Conservation (phyloP, 2,888 invertebrate species). For the Pomacea canaliculata region DNA sequence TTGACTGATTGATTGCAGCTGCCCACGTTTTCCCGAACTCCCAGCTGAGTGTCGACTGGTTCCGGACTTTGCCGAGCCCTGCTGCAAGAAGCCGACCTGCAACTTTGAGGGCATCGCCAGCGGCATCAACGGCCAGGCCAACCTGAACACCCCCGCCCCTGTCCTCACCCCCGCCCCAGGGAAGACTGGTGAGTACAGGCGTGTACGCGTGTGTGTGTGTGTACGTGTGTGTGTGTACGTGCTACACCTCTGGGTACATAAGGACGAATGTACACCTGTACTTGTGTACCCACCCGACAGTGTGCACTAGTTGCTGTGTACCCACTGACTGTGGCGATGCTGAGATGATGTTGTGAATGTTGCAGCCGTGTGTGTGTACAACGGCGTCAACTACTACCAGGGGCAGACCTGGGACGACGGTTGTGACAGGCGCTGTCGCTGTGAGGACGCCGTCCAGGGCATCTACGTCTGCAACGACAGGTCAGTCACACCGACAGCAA, state of each 20-base stretch:
- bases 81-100: conserved; percentile 50
- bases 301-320: too few relatives aligned
- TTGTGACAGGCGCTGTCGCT: conserved; percentile 41
- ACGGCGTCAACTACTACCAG: conserved; percentile 40
- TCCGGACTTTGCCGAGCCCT: conserved; percentile 44
- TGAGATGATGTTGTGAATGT: neutral
- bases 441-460: conserved; percentile 40
- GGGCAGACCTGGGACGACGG: conserved; percentile 39
- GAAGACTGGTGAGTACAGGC: conserved; percentile 4
- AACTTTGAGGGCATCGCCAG: conserved; percentile 39
- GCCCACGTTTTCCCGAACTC: conserved; percentile 44
- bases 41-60: conserved; percentile 45
- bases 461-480: conserved; percentile 45
- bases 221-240: too few relatives aligned
- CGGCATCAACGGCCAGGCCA: conserved; percentile 43
- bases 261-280: too few relatives aligned
- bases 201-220: too few relatives aligned
- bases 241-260: too few relatives aligned
- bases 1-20: conserved; percentile 34
- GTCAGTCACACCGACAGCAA: conserved; percentile 15
- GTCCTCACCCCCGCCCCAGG: conserved; percentile 19
- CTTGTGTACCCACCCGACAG: too few relatives aligned
- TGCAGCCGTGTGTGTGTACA: conserved; percentile 29
- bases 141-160: conserved; percentile 26
- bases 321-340: too few relatives aligned